Percentiles rank a stretch among this genome's conserved stretches.
phyloP scores from a whole-genome alignment of 2,888 invertebrate species.

The Nowickia ferox region DNA sequence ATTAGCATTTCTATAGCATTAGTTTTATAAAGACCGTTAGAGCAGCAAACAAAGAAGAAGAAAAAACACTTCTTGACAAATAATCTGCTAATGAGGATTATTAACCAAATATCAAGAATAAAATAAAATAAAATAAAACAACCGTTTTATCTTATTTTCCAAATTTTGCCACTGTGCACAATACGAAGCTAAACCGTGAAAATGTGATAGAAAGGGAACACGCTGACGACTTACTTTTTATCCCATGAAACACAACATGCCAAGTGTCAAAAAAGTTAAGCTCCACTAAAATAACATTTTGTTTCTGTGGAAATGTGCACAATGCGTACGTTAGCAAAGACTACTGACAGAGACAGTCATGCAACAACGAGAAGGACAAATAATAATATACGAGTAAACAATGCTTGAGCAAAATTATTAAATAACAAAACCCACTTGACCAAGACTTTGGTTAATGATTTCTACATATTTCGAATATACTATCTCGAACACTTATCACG shows the following conservation, averaged over 20 bases:
- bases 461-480: too few species aligned
- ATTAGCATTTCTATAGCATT: background rate
- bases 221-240: constrained; percentile 14
- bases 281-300: constrained; percentile 60
- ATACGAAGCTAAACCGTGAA: background rate
- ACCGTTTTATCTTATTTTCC: background rate
- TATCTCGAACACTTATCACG: too few species aligned
- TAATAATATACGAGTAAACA: constrained; percentile 11
- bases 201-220: constrained; percentile 5
- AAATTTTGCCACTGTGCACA: constrained; percentile 54
- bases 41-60: background rate
- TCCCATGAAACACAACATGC: constrained; percentile 51
- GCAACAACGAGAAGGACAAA: constrained; percentile 36
- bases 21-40: constrained; percentile 14
- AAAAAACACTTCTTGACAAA: constrained; percentile 7
- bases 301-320: constrained; percentile 39
- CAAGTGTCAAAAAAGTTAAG: constrained; percentile 69
- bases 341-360: constrained; percentile 14
- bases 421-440: constrained; percentile 1
- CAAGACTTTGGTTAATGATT: too few species aligned
- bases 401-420: background rate
- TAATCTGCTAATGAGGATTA: constrained; percentile 58
- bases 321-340: constrained; percentile 16
- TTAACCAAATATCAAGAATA: constrained; percentile 5
- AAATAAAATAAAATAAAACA: constrained; percentile 21